A percentile compares a stretch with the other conserved stretches of the same genome.
Conservation (phyloP, 2,797 vertebrate species). For the Onychomys leucogaster region DNA sequence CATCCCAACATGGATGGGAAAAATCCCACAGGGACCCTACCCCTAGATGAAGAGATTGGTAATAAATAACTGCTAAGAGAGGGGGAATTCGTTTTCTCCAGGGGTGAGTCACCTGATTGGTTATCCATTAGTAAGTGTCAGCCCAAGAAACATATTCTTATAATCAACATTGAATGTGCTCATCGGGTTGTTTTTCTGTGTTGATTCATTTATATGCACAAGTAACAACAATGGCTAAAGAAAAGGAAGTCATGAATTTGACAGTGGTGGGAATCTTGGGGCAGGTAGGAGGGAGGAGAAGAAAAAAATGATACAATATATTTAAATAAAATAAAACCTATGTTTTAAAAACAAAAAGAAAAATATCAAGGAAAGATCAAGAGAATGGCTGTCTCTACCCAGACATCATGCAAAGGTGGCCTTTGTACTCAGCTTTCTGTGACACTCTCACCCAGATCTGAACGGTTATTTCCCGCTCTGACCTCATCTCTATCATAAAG, state of each 20-base stretch:
- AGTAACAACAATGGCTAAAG: neutral
- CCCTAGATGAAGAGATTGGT: neutral
- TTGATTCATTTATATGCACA: neutral
- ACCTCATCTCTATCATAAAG: neutral
- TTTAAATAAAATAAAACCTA: neutral
- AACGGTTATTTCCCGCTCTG: neutral
- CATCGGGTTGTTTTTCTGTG: neutral
- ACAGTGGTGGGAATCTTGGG: neutral
- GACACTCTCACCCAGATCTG: neutral
- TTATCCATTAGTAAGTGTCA: neutral
- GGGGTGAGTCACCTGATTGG: neutral
- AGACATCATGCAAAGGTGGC: neutral
- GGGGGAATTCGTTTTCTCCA: neutral
- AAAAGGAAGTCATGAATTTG: neutral
- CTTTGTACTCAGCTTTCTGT: neutral
- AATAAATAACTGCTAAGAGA: neutral
- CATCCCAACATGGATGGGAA: neutral
- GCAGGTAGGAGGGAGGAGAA: neutral
- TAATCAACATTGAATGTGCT: neutral
- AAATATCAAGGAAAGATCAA: neutral
- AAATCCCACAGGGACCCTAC: neutral
- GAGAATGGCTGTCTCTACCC: neutral
- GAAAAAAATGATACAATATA: neutral
- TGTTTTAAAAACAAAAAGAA: neutral
- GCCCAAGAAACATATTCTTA: neutral